Percentiles rank a stretch among this genome's conserved stretches.
These are phyloP conservation scores for Mya arenaria DNA, from an alignment of 1,140 invertebrate genomes.

Conservation along the genomic window DNA sequence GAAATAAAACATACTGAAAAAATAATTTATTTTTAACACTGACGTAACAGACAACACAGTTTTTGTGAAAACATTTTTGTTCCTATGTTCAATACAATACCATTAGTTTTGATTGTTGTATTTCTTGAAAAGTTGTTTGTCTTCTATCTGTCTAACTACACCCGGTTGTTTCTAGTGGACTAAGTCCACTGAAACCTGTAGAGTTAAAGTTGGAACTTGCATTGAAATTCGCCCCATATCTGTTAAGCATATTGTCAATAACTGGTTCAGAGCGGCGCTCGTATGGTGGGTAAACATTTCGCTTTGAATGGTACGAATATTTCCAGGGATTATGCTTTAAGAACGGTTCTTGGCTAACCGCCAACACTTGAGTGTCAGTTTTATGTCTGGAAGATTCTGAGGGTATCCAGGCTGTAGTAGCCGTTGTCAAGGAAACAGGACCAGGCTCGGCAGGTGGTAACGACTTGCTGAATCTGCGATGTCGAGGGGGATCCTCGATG, in stretches of 20 bases:
- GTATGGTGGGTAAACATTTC: conserved; percentile 73
- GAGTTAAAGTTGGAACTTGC: conserved; percentile 38
- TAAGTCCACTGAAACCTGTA: conserved; percentile 30
- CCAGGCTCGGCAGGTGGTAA: conserved; percentile 27
- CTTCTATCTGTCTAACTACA: conserved; percentile 26
- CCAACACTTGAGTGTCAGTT: conserved; percentile 72
- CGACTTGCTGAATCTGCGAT: conserved; percentile 62
- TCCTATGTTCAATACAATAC: no score
- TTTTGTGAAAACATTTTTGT: no score
- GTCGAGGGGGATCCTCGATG: conserved; percentile 53
- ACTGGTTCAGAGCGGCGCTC: conserved; percentile 55
- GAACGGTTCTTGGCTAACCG: conserved; percentile 74
- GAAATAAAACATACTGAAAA: no score
- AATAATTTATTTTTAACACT: no score
- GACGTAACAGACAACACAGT: no score
- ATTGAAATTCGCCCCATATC: conserved; percentile 67
- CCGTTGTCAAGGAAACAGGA: conserved; percentile 53
- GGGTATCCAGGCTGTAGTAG: conserved; percentile 65
- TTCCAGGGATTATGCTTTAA: conserved; percentile 73
- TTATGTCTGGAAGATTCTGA: conserved; percentile 54
- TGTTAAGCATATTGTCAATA: conserved; percentile 69
- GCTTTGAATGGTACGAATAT: conserved; percentile 71
- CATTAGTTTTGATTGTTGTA: no score
- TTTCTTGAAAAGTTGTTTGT: no score
- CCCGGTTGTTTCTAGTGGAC: conserved; percentile 11